Base-by-base conservation (phyloP, 2,888 invertebrate species). In the Argyresthia albistria region DNA sequence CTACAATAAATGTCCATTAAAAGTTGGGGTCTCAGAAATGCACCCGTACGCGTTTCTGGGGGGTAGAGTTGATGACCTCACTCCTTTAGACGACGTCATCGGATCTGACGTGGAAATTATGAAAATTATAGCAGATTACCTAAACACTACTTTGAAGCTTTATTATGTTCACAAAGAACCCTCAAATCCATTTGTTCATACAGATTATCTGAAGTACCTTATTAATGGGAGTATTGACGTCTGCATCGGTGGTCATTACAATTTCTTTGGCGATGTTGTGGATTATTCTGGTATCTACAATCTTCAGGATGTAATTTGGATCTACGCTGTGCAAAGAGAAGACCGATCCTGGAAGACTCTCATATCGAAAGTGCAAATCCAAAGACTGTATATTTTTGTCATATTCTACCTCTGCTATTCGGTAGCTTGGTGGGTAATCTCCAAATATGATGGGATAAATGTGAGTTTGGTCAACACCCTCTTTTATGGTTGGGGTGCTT, bases 271-370 rank as follows among this genome's bases (percentile, higher is more conserved):
- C 8, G 67, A 77, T n/a, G 2, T 55, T 0, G 73, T 84, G 0
- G 68, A 65, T 4, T 86, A 83, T 56, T 80, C 82, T 1, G 83
- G 83, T 0, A 54, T 71, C 1, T 83, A 84, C 53, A 61, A 62
- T 0, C 62, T 66, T 15, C 79, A 82, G 60, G 59, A 61, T 0
- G 55, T 77, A 1, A 56, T 69, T 45, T 84, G 81, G 81, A 60
- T 73, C 0, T 84, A 82, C 49, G 57, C 66, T 7, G 73, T 66
- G 0, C 66, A 76, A 54, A 64, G 82, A 59, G 56, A 55, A 0
- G 58, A 60, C 1, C 66, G 68, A 55, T 70, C 76, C 10, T 84
- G 80, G 82, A 55, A 67, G 45, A 71, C 66, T 49, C 60, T 83
- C 10, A 46, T 71, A 0, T 43, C 25, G 1, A 81, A 75, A 60